These are phyloP conservation scores for Lasioglossum leucozonium DNA, from an alignment of 2,888 invertebrate species.

Conservation along the genomic window DNA sequence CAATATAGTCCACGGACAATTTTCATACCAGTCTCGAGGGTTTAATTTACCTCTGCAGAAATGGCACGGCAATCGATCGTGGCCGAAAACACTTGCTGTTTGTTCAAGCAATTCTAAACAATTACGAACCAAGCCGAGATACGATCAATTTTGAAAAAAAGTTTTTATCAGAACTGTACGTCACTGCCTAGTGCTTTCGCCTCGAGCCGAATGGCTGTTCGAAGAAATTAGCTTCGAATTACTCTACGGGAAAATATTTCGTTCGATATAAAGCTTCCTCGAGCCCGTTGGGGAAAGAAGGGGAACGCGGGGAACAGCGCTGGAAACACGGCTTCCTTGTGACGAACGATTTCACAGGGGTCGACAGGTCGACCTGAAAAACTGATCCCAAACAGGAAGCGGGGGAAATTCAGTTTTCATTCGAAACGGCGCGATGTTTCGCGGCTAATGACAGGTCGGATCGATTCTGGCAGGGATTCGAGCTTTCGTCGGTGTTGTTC, in stretches of 20 bases:
- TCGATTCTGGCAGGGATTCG: constrained; percentile 65
- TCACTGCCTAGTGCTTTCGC: background rate
- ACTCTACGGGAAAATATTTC: background rate
- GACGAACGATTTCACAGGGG: constrained; percentile 17
- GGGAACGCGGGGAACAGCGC: background rate
- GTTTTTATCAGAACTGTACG: background rate
- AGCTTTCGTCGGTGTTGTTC: constrained; percentile 50
- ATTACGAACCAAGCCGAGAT: background rate
- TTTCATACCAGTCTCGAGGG: background rate
- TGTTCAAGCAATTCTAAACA: background rate
- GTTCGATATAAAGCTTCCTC: background rate
- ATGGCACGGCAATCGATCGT: background rate
- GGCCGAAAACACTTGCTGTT: background rate
- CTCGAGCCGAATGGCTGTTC: background rate
- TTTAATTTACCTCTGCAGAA: background rate
- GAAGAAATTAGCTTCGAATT: background rate
- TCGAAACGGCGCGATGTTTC: constrained; percentile 33
- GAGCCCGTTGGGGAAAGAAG: background rate
- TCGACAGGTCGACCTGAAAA: constrained; percentile 39
- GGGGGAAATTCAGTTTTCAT: constrained; percentile 65
- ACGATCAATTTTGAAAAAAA: too few species aligned
- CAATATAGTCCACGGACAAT: background rate
- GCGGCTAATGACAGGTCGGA: constrained; percentile 54
- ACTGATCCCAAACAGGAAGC: constrained; percentile 26
- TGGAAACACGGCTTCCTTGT: constrained; percentile 22